These are phyloP conservation scores for Psittacus erithacus DNA, from an alignment of 2,113 vertebrate genomes.

Conservation along the genomic window DNA sequence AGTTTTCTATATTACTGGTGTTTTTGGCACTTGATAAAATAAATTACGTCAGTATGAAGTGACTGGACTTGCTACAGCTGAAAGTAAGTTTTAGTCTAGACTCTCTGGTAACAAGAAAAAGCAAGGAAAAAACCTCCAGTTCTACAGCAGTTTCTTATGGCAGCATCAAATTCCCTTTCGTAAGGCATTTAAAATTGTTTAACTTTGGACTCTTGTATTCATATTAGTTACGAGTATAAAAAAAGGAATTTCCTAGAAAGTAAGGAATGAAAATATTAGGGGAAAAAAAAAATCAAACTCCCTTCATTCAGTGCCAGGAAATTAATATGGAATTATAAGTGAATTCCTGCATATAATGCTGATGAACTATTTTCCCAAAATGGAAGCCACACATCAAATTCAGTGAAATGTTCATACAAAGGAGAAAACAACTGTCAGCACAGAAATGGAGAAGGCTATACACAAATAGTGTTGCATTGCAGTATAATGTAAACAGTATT, in stretches of 20 bases:
- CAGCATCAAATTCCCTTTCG: not conserved
- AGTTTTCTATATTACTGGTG: not conserved
- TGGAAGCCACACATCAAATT: not conserved
- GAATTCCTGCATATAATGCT: not conserved
- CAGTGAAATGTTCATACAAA: not conserved
- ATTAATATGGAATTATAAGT: not conserved
- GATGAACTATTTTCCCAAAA: not conserved
- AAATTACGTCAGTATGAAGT: not conserved
- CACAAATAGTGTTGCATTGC: not conserved
- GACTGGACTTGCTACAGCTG: not conserved
- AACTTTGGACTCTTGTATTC: not conserved
- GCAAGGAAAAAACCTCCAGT: not conserved
- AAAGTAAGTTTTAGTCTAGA: not conserved
- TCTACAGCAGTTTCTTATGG: not conserved
- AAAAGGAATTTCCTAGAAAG: not conserved
- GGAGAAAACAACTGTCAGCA: not conserved
- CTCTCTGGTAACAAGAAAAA: not conserved
- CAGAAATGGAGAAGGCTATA: not conserved
- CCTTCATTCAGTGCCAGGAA: not conserved
- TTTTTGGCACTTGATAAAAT: not conserved
- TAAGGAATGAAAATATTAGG: not conserved
- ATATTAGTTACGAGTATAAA: not conserved
- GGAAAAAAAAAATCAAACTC: not conserved
- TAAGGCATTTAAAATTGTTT: not conserved
- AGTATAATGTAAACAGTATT: not conserved